Evolutionary conservation across 2,113 vertebrate species (phyloP).

Genomic region (Apus apus): DNA sequence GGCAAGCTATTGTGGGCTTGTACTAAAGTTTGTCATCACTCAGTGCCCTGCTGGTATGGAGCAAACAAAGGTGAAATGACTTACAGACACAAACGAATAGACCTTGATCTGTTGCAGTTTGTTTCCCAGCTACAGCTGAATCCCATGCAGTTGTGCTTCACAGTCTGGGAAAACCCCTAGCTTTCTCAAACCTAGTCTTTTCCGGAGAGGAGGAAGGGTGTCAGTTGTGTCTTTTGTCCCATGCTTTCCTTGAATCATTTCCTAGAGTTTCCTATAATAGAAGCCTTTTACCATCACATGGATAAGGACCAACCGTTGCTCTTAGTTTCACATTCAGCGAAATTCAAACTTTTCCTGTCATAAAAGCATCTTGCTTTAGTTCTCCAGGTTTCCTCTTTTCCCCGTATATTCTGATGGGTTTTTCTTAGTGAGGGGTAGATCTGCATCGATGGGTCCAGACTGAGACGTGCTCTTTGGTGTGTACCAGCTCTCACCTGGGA

Average conservation of each 20-base stretch:
- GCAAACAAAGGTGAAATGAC: not conserved
- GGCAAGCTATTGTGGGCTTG: not conserved
- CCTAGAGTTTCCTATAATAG: not conserved
- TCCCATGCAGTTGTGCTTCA: not conserved
- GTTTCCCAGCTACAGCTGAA: not conserved
- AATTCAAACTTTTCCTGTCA: not conserved
- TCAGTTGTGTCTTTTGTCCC: not conserved
- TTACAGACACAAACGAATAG: not conserved
- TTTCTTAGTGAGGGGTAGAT: not conserved
- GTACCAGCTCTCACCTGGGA: rapidly evolving
- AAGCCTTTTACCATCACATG: not conserved
- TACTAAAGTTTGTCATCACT: not conserved
- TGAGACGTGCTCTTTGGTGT: not conserved
- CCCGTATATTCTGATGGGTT: rapidly evolving
- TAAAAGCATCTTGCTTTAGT: not conserved
- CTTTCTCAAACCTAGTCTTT: not conserved
- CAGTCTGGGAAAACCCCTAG: not conserved
- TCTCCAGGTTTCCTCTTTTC: not conserved
- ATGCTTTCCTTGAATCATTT: not conserved
- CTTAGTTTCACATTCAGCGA: not conserved
- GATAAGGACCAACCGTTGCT: not conserved
- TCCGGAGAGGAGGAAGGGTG: not conserved
- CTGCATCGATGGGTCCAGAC: not conserved
- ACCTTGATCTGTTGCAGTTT: not conserved
- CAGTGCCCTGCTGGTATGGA: not conserved